phyloP scores from a whole-genome alignment of 2,888 invertebrate genomes.

The Melikaiella ostensackeni region DNA sequence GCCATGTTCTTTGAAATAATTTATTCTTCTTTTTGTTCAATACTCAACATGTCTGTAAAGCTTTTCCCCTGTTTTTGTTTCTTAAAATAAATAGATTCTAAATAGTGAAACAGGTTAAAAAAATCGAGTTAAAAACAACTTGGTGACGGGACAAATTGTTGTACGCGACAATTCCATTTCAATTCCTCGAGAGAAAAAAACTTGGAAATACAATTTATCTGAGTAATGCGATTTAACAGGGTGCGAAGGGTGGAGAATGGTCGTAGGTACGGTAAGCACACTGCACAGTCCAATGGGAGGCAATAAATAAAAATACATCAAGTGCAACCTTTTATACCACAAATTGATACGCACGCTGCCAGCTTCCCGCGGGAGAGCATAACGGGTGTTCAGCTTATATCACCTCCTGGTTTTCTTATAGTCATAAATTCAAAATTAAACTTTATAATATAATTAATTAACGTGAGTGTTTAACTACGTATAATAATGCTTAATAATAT shows the following conservation, averaged over 20 bases:
- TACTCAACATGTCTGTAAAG: too few relatives aligned
- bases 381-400: conserved; percentile 11
- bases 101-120: not conserved
- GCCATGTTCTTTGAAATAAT: too few relatives aligned
- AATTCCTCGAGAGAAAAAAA: conserved; percentile 57
- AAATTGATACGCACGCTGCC: conserved; percentile 66
- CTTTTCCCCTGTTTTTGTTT: too few relatives aligned
- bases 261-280: conserved; percentile 43
- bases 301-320: conserved; percentile 72
- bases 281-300: conserved; percentile 59
- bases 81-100: not conserved
- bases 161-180: conserved; percentile 67
- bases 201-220: conserved; percentile 68
- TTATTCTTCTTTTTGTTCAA: too few relatives aligned
- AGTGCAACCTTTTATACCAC: conserved; percentile 69
- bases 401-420: not conserved
- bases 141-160: conserved; percentile 44
- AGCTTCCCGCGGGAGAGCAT: conserved; percentile 38
- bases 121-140: conserved; percentile 11
- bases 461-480: too few relatives aligned
- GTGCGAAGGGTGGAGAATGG: conserved; percentile 54
- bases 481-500: too few relatives aligned
- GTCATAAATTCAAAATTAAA: too few relatives aligned
- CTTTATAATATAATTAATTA: too few relatives aligned
- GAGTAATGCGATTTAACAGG: conserved; percentile 69